Evolutionary conservation across 2,113 vertebrate species (phyloP).

Genomic region (Podarcis cretensis): DNA sequence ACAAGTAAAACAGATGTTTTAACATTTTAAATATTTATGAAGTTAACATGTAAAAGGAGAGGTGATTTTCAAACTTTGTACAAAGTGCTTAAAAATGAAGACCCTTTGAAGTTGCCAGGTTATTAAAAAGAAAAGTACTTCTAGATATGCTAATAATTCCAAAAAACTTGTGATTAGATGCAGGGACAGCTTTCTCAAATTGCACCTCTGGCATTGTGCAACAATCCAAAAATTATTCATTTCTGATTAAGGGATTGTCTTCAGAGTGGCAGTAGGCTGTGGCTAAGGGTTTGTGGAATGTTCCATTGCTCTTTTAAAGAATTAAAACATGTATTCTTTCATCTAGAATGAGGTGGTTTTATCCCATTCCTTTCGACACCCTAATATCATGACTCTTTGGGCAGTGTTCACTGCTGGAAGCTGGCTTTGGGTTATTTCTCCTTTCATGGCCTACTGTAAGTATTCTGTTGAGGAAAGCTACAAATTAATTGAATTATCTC

Average conservation of each 20-base stretch:
- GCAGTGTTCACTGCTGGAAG: slow-evolving; percentile 92
- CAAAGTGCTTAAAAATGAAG: not conserved
- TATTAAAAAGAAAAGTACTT: not conserved
- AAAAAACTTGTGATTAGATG: not conserved
- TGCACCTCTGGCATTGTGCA: not conserved
- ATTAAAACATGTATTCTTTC: slow-evolving; percentile 49
- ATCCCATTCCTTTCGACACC: slow-evolving; percentile 89
- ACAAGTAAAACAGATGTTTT: slow-evolving; percentile 79
- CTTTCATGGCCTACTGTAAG: slow-evolving; percentile 97
- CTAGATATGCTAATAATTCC: not conserved
- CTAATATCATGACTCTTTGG: slow-evolving; percentile 90
- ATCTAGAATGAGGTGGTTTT: slow-evolving; percentile 90
- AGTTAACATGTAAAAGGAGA: not conserved
- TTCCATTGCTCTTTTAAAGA: not conserved
- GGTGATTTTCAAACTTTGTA: not conserved
- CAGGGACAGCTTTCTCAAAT: not conserved
- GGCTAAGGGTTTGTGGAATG: not conserved
- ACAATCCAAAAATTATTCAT: not conserved
- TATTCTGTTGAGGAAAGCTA: slow-evolving; percentile 33
- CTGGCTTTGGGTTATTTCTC: slow-evolving; percentile 95
- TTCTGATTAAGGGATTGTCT: not conserved
- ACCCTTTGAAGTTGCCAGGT: not conserved
- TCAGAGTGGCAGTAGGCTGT: not conserved
- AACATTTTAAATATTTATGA: not conserved
- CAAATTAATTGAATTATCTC: not conserved